Conservation (phyloP, 2,888 invertebrate genomes). For the Drosophila sordidula region DNA sequence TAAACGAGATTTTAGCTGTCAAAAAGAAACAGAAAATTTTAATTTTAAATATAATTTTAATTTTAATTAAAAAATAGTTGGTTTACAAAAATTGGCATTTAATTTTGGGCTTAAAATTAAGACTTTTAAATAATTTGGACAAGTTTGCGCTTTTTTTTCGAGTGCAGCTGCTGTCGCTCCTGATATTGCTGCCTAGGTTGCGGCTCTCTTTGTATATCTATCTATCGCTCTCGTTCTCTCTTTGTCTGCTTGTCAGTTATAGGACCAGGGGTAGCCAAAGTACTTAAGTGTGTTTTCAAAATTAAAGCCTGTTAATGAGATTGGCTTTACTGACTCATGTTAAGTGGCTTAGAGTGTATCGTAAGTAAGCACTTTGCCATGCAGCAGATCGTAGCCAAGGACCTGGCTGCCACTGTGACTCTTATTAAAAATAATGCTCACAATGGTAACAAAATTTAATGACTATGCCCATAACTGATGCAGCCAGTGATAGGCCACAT, state of each 20-base stretch:
- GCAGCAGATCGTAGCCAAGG: not conserved
- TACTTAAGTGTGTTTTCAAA: conserved; percentile 80
- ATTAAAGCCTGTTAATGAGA: conserved; percentile 81
- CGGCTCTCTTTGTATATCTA: not conserved
- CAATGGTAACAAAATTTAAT: conserved; percentile 62
- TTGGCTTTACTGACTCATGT: conserved; percentile 79
- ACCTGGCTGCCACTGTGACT: conserved; percentile 5
- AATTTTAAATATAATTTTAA: no score
- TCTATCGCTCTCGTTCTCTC: conserved; percentile 4
- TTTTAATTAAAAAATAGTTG: no score
- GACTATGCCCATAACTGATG: conserved; percentile 19
- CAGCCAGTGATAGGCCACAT: conserved; percentile 2
- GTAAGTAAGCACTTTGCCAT: conserved; percentile 73
- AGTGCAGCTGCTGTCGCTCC: conserved; percentile 19
- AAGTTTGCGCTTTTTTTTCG: not conserved
- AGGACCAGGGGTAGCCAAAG: conserved; percentile 29
- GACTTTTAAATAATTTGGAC: no score
- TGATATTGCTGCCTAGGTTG: conserved; percentile 33
- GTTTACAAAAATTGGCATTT: no score
- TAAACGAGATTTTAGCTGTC: no score
- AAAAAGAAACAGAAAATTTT: no score
- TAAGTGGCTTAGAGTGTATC: conserved; percentile 80
- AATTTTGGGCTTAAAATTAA: no score
- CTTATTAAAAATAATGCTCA: conserved; percentile 75
- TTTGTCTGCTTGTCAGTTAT: conserved; percentile 1